These are phyloP conservation scores for Willowsia nigromaculata DNA, from an alignment of 2,888 invertebrate genomes.

Conservation along the genomic window DNA sequence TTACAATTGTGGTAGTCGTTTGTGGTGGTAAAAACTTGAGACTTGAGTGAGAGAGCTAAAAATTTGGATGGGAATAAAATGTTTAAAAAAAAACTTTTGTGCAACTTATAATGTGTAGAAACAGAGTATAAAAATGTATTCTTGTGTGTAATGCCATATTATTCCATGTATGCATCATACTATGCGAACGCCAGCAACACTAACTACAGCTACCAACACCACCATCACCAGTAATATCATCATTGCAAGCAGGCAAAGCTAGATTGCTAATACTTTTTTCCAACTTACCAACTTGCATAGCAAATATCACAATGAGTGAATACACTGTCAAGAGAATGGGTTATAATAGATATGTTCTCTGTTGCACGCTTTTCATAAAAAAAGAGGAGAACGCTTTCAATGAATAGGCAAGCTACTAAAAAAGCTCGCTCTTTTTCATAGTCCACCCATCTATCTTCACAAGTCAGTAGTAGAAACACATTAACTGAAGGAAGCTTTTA, in stretches of 20 bases:
- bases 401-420: slow-evolving; percentile 40
- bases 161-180: neutral
- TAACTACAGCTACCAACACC: neutral
- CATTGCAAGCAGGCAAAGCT: slow-evolving; percentile 9
- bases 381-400: slow-evolving; percentile 42
- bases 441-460: neutral
- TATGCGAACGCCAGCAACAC: neutral
- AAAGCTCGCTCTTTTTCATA: slow-evolving; percentile 37
- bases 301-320: neutral
- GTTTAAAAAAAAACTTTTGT: slow-evolving; percentile 6
- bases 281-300: slow-evolving; percentile 17
- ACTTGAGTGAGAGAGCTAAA: slow-evolving; percentile 43
- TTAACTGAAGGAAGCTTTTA: slow-evolving; percentile 42
- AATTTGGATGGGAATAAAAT: slow-evolving; percentile 50
- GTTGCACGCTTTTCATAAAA: slow-evolving; percentile 35
- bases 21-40: slow-evolving; percentile 48
- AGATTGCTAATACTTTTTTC: slow-evolving; percentile 34
- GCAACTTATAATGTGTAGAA: neutral
- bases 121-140: neutral
- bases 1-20: slow-evolving; percentile 9
- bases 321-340: slow-evolving; percentile 39
- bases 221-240: slow-evolving; percentile 12
- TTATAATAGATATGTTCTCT: slow-evolving; percentile 13
- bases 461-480: neutral
- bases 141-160: neutral